These are phyloP conservation scores for Mamestra configurata DNA, from an alignment of 1,140 invertebrate genomes.

Conservation along the genomic window DNA sequence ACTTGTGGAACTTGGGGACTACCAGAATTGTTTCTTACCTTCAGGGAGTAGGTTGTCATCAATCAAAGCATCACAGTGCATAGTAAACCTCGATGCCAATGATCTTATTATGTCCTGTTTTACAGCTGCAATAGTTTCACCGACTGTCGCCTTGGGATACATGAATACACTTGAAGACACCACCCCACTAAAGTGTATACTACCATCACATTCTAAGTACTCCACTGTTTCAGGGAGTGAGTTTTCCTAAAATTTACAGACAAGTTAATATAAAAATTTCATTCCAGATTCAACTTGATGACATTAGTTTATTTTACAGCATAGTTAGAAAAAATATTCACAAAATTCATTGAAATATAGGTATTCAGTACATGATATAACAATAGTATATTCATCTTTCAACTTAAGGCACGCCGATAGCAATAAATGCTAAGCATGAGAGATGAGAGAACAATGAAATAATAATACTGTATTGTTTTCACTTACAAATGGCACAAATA, in stretches of 20 bases:
- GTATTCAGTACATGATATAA: too few species aligned
- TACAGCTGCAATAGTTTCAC: conserved; percentile 90
- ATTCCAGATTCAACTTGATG: too few species aligned
- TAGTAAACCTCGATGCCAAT: conserved; percentile 92
- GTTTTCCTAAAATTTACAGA: conserved; percentile 76
- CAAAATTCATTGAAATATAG: not conserved
- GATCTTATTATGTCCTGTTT: conserved; percentile 94
- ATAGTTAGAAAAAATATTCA: too few species aligned
- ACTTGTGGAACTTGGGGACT: too few species aligned
- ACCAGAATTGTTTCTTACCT: conserved; percentile 81
- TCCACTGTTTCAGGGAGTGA: conserved; percentile 84
- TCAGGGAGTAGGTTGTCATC: conserved; percentile 92
- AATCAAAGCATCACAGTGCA: conserved; percentile 95
- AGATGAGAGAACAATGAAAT: not conserved
- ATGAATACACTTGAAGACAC: conserved; percentile 92
- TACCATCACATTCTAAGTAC: conserved; percentile 85
- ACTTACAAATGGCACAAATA: conserved; percentile 92
- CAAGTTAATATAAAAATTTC: too few species aligned
- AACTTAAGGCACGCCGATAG: not conserved
- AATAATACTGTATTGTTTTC: conserved; percentile 17
- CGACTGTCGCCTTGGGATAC: conserved; percentile 91
- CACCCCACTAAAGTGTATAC: conserved; percentile 88
- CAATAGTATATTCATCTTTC: too few species aligned
- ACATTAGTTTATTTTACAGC: too few species aligned
- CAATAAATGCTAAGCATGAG: not conserved